A percentile compares a stretch with the other conserved stretches of the same genome.
Evolutionary conservation across 2,888 invertebrate genomes (phyloP).

Genomic region (Diaprepes abbreviatus): DNA sequence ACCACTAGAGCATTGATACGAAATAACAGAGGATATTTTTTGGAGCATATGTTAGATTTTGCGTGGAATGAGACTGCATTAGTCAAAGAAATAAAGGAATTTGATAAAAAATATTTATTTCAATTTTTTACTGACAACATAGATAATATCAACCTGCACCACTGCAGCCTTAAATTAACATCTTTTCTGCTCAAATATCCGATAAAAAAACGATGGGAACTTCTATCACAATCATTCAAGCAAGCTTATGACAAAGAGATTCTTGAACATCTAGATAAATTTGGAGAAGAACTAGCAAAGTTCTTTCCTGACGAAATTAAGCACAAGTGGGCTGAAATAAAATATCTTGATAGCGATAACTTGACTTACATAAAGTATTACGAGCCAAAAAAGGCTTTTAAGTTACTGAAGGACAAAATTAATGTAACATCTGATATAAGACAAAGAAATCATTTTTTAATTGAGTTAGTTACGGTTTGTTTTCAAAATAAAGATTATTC

Average conservation of each 20-base stretch:
- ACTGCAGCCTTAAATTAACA: not conserved
- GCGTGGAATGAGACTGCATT: constrained; percentile 42
- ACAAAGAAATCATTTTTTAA: constrained; percentile 42
- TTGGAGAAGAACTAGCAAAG: constrained; percentile 33
- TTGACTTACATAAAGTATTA: constrained; percentile 46
- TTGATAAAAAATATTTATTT: constrained; percentile 44
- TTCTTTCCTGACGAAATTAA: constrained; percentile 38
- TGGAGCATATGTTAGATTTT: constrained; percentile 33
- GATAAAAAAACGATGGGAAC: constrained; percentile 47
- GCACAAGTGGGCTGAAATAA: constrained; percentile 48
- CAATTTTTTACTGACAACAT: constrained; percentile 43
- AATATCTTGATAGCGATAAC: constrained; percentile 45
- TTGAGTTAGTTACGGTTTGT: constrained; percentile 49
- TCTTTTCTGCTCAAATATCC: constrained; percentile 47
- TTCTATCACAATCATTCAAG: constrained; percentile 44
- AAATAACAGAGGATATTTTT: constrained; percentile 38
- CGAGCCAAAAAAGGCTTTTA: constrained; percentile 44
- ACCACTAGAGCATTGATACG: constrained; percentile 47
- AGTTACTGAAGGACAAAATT: constrained; percentile 53
- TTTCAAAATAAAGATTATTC: constrained; percentile 48
- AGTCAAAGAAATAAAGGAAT: constrained; percentile 39
- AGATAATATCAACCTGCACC: not conserved
- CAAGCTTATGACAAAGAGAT: constrained; percentile 32
- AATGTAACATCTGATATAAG: constrained; percentile 51
- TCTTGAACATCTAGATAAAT: constrained; percentile 25